These are phyloP conservation scores for Tonatia bakeri DNA, from an alignment of 2,113 vertebrate species.

Conservation along the genomic window DNA sequence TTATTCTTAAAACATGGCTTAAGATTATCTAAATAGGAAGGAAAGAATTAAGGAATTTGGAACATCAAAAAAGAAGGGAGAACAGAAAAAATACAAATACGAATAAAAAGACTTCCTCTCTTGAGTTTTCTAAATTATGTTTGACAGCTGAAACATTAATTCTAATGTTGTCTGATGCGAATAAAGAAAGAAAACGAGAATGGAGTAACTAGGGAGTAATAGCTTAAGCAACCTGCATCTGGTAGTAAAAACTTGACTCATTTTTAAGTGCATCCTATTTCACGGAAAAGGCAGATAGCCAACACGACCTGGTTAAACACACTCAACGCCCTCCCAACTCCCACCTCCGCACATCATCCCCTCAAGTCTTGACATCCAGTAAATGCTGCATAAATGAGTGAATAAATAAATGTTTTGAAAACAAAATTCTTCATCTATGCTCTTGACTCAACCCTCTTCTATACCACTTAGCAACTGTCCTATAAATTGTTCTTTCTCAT, in stretches of 20 bases:
- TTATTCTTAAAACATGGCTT: not conserved
- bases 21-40: not conserved
- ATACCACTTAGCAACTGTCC: not conserved
- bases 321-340: not conserved
- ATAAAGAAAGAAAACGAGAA: not conserved
- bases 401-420: not conserved
- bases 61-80: not conserved
- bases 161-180: not conserved
- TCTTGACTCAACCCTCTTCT: conserved; percentile 1
- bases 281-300: not conserved
- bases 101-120: not conserved
- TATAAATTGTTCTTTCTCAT: not conserved
- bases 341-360: not conserved
- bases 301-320: not conserved
- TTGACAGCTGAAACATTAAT: not conserved
- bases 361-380: not conserved
- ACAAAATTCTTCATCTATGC: not conserved
- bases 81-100: not conserved
- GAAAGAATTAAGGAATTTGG: not conserved
- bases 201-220: not conserved
- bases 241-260: not conserved
- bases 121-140: not conserved
- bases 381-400: not conserved
- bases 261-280: not conserved
- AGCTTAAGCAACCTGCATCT: not conserved